Base-by-base conservation (phyloP, 2,797 vertebrate species). In the Megaceryle alcyon region DNA sequence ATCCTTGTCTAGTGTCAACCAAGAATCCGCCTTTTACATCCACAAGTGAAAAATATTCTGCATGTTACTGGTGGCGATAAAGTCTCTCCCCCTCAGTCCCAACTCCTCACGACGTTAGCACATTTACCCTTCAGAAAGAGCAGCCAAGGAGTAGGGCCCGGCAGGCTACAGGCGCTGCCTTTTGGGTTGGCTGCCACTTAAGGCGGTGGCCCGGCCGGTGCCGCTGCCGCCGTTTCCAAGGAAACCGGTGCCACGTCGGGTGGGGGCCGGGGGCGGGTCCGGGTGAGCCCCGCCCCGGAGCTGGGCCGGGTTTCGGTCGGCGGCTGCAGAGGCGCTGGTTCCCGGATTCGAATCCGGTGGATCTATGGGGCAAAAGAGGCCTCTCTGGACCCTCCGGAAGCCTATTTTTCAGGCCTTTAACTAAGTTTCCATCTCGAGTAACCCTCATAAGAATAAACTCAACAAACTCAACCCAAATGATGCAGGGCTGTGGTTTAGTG, bases 391-490 rank as follows among this genome's bases (percentile, higher is more conserved):
- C 14, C 41, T 9, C 19, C 1, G 0, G 6, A 6, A 15, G 28
- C 3, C 0, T 20, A 7, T 22, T 66, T 65, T 49, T 43, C 12
- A 26, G 1, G n/a, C 3, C 1, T 35, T 88, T 29, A 43, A 37
- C 33, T 31, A 16, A 51, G 57, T 10, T 39, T 39, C 31, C 43
- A 21, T 7, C 43, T 21, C 12, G n/a, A 72, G n/a, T 12, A 61
- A 25, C 19, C 10, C 20, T 22, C 14, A 6, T 6, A 44, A 53
- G 53, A 64, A 6, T 3, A 37, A 82, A 14, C 53, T 20, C 14
- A 2, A 12, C 5, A 51, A 51, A 31, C 5, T 12, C 28, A 39
- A 2, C 44, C n/a, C 0, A 1, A 33, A 49, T 22, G 8, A 33
- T 1, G 2, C 29, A 18, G 22, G 1, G 12, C 51, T 14, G 15